Conservation (phyloP, 1,140 invertebrate species). For the Acromyrmex echinatior region DNA sequence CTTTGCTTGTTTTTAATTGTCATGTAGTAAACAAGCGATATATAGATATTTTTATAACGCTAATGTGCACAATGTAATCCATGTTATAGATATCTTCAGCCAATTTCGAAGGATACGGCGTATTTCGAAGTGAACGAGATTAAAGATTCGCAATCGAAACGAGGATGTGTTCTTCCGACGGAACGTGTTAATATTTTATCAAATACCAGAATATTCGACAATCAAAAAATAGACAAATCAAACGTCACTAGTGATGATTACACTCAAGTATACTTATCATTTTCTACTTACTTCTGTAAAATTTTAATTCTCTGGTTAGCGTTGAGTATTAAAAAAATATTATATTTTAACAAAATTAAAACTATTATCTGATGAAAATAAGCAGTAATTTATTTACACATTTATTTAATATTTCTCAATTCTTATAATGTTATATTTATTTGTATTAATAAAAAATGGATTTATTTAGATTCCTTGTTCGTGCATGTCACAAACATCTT, state of each 20-base stretch:
- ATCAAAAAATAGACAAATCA: conserved; percentile 36
- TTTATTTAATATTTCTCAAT: background rate
- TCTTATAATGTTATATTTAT: background rate
- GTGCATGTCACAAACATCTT: conserved; percentile 46
- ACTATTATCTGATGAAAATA: background rate
- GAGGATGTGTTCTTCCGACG: conserved; percentile 23
- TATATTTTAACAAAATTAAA: background rate
- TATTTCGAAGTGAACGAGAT: conserved; percentile 78
- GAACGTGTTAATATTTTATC: conserved; percentile 65
- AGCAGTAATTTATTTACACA: background rate
- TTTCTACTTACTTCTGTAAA: background rate
- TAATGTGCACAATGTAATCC: background rate
- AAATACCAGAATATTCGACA: conserved; percentile 39
- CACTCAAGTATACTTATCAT: background rate
- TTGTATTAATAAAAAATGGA: background rate
- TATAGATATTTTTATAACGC: background rate
- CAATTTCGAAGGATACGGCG: conserved; percentile 58
- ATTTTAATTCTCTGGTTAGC: background rate
- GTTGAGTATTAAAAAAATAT: background rate
- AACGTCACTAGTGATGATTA: conserved; percentile 52
- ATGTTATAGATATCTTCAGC: conserved; percentile 66
- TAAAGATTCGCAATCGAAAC: background rate
- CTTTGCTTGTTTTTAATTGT: too few species aligned
- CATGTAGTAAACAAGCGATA: too few species aligned
- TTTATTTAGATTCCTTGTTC: conserved; percentile 43